phyloP scores from a whole-genome alignment of 2,113 vertebrate species.

The Danio rerio region DNA sequence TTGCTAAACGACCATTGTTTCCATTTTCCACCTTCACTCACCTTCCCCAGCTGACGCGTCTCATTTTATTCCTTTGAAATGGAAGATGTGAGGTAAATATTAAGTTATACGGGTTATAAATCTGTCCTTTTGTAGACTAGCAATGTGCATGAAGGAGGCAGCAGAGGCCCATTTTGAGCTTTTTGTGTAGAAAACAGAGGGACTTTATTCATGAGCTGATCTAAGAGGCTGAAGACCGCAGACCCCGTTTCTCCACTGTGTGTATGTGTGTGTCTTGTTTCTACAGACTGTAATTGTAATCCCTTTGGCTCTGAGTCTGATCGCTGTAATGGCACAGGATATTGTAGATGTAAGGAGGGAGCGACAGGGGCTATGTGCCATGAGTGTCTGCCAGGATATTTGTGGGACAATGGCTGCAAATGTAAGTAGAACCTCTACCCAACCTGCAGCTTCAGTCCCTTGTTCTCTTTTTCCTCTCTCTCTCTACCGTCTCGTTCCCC shows the following conservation, averaged over 20 bases:
- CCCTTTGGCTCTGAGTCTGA: constrained; percentile 94
- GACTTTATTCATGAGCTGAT: constrained; percentile 48
- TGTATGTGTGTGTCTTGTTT: constrained; percentile 91
- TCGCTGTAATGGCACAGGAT: constrained; percentile 98
- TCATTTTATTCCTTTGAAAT: constrained; percentile 71
- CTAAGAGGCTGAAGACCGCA: constrained; percentile 64
- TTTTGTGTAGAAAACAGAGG: constrained; percentile 29
- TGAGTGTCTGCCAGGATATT: constrained; percentile 96
- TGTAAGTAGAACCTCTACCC: constrained; percentile 88
- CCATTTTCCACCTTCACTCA: constrained; percentile 22
- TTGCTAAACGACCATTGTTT: constrained; percentile 45
- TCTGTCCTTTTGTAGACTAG: constrained; percentile 29
- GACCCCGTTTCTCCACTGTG: constrained; percentile 79
- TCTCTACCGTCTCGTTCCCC: neutral
- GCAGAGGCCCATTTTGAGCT: constrained; percentile 20
- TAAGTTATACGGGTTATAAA: constrained; percentile 7
- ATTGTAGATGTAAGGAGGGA: constrained; percentile 99
- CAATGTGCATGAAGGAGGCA: constrained; percentile 24
- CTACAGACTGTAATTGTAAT: constrained; percentile 99
- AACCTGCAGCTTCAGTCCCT: constrained; percentile 68
- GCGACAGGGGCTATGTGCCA: constrained; percentile 95
- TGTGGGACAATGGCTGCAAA: constrained; percentile 98
- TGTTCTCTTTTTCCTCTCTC: constrained; percentile 34
- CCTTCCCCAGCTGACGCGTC: constrained; percentile 59
- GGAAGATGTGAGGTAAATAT: constrained; percentile 56